phyloP scores from a whole-genome alignment of 2,797 vertebrate species.

The Platyrinchus mystaceus region DNA sequence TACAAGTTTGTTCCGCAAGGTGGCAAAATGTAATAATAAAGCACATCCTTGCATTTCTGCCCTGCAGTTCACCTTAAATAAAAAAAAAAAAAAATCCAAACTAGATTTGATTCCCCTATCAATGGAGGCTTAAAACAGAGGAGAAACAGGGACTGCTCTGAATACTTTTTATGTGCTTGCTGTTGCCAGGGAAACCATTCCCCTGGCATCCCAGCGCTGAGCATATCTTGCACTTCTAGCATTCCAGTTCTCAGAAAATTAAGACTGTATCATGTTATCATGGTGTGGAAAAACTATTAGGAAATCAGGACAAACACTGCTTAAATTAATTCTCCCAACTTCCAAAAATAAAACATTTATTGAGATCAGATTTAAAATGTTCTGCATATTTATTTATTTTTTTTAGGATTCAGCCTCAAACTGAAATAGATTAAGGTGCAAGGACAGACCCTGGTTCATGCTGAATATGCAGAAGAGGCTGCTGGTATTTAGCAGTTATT shows the following conservation, averaged over 20 bases:
- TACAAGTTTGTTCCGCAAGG: neutral
- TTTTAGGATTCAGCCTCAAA: neutral
- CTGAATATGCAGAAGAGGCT: neutral
- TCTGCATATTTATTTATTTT: neutral
- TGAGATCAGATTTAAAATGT: neutral
- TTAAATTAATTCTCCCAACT: neutral
- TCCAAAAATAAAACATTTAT: neutral
- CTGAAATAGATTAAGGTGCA: neutral
- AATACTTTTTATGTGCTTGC: slow-evolving; percentile 71
- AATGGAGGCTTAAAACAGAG: slow-evolving; percentile 63
- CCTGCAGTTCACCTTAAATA: slow-evolving; percentile 52
- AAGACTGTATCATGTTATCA: slow-evolving; percentile 38
- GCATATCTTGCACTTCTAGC: slow-evolving; percentile 50
- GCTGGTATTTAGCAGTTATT: neutral
- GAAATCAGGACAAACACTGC: slow-evolving; percentile 15
- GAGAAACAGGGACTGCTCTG: slow-evolving; percentile 58
- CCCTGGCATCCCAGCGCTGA: slow-evolving; percentile 60
- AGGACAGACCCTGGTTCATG: neutral
- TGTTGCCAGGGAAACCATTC: slow-evolving; percentile 76
- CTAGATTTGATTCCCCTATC: slow-evolving; percentile 60
- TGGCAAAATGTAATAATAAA: slow-evolving; percentile 17
- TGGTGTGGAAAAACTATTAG: slow-evolving; percentile 7
- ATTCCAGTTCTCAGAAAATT: slow-evolving; percentile 60
- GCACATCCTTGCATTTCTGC: neutral
- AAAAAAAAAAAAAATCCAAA: neutral